Conservation (phyloP, 2,797 vertebrate species). For the Sphenopsis melanotis region DNA sequence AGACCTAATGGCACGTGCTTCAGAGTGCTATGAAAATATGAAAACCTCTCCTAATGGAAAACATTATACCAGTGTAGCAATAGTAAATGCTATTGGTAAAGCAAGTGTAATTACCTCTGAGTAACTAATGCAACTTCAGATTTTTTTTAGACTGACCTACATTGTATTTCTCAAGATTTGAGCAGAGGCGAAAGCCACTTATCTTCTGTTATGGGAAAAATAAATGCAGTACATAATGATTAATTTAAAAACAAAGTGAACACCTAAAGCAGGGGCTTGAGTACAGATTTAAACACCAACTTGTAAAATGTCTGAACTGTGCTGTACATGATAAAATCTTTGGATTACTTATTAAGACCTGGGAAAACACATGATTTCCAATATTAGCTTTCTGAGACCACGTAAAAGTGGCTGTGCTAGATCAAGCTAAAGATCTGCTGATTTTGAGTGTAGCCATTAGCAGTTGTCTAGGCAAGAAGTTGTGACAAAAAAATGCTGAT, state of each 20-base stretch:
- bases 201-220: neutral
- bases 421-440: neutral
- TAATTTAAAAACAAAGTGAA: neutral
- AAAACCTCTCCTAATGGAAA: neutral
- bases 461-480: neutral
- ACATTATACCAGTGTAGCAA: neutral
- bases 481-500: neutral
- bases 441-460: neutral
- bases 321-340: neutral
- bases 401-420: neutral
- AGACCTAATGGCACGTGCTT: neutral
- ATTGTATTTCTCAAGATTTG: neutral
- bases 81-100: neutral
- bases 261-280: neutral
- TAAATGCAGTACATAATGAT: neutral
- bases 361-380: neutral
- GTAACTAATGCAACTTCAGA: slow-evolving; percentile 5
- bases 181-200: neutral
- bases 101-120: neutral
- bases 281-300: neutral
- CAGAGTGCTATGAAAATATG: neutral
- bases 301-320: neutral
- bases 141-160: neutral
- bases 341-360: neutral
- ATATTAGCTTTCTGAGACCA: neutral